These are phyloP conservation scores for Littorina saxatilis DNA, from an alignment of 1,140 invertebrate species.

Conservation along the genomic window DNA sequence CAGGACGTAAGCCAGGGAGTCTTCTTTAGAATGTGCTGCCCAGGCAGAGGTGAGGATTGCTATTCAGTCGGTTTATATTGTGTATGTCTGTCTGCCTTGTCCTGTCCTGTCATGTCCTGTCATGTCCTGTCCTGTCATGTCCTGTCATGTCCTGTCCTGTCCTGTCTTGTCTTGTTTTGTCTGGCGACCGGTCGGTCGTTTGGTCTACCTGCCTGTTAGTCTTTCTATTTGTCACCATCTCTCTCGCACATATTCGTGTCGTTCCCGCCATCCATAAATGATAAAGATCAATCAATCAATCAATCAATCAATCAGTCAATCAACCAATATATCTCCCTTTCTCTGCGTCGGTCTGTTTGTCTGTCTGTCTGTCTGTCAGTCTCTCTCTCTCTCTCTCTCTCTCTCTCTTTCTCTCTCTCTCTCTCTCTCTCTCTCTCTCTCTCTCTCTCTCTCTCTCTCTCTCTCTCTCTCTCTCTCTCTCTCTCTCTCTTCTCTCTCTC, in stretches of 20 bases:
- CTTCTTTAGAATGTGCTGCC: conserved; percentile 27
- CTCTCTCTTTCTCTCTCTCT: conserved; percentile 5
- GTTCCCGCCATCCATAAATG: too few species aligned
- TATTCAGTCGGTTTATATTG: neutral
- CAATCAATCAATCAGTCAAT: too few species aligned
- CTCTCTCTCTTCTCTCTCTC: too few species aligned
- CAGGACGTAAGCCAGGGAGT: conserved; percentile 24
- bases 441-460: conserved; percentile 6
- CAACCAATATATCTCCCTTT: too few species aligned
- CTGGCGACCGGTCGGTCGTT: too few species aligned
- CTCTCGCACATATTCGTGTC: too few species aligned
- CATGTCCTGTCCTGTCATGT: neutral
- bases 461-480: conserved; percentile 5
- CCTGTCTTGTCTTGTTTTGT: too few species aligned
- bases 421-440: neutral
- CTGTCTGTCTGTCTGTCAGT: neutral
- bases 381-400: conserved; percentile 1
- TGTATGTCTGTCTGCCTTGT: neutral
- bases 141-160: too few species aligned
- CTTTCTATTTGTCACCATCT: too few species aligned
- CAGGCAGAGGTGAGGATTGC: conserved; percentile 18
- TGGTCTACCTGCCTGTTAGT: too few species aligned
- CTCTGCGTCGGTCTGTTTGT: too few species aligned
- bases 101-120: too few species aligned
- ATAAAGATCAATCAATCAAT: neutral